A percentile compares a stretch with the other conserved stretches of the same genome.
Conservation (phyloP, 1,140 invertebrate species). For the Apolygus lucorum region DNA sequence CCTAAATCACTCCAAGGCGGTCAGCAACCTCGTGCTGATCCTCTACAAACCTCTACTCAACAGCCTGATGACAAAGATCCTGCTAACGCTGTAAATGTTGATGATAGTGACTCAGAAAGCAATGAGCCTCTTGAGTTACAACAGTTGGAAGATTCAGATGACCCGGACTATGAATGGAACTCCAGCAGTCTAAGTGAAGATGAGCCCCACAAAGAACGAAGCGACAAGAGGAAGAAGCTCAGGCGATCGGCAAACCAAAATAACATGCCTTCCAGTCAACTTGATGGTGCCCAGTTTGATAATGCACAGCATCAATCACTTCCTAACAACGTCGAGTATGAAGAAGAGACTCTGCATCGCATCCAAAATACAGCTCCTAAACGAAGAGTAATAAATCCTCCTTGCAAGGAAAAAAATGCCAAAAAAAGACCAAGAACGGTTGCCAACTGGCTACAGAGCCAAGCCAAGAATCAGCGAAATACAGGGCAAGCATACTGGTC, state of each 20-base stretch:
- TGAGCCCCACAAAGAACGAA: not conserved
- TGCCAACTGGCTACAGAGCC: constrained; percentile 6
- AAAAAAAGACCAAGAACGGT: not conserved
- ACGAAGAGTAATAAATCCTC: not conserved
- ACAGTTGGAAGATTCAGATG: not conserved
- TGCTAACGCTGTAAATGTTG: not conserved
- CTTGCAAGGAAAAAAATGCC: constrained; percentile 2
- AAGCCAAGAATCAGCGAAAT: constrained; percentile 20
- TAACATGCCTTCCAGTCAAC: constrained; percentile 31
- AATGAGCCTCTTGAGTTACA: not conserved
- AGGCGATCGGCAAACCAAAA: constrained; percentile 28
- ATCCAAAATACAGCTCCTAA: not conserved
- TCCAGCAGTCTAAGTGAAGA: not conserved
- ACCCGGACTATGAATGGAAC: not conserved
- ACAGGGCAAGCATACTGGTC: constrained; percentile 12
- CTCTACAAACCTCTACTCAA: not conserved
- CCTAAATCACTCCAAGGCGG: not conserved
- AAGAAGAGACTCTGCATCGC: not conserved
- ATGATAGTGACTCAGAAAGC: not conserved
- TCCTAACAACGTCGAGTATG: not conserved
- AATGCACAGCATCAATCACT: not conserved
- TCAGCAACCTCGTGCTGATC: not conserved
- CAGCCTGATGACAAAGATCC: not conserved
- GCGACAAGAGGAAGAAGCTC: not conserved
- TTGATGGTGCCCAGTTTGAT: not conserved